Base-by-base conservation (phyloP, 92 coral and sea anemone genomes). In the Palythoa heliodiscus region DNA sequence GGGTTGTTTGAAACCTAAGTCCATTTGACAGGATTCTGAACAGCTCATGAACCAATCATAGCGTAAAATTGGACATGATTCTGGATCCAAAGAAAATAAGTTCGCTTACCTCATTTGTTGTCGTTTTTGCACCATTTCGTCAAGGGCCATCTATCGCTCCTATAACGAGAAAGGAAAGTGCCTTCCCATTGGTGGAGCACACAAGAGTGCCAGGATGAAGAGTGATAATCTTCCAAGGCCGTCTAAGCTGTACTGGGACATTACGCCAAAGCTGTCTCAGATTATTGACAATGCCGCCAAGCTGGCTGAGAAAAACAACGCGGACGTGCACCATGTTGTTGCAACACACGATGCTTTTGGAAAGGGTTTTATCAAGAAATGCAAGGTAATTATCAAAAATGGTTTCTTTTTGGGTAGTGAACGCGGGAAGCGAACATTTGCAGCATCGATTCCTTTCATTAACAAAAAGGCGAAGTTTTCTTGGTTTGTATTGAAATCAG, bases 131-230 rank as follows among this genome's bases (percentile, higher is more conserved):
- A 35, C 47, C 13, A 7, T 58, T 67, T 20, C 80, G 68, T 68
- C 15, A 58, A 97, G 99, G 83, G 91, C 73, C 79, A 91, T 97
- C 66, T 97, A 91, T 71, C 98, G 99, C 70, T 91, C 99, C 16
- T 97, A 97, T 87, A 90, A 95, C 79, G 97, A 97, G n/a, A 86
- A 93, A 25, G 99, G 99, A 48, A 87, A 93, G 79, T 97, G 99
- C 57, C 73, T 89, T 13, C 99, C 99, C 0, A 95, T 97, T 84
- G 99, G 99, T 35, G 96, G 98, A 54, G 95, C 92, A 54, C 99
- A 97, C 91, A 94, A 66, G 70, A 95, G 96, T 71, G 86, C 92
- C 40, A 92, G 89, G 24, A 60, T 94, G 76, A 83, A 93, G 85
- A 90, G 89, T 20, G 95, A 92, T 54, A 93, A 97, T 71, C 87